These are phyloP conservation scores for Sarotherodon lohbergeri DNA, from an alignment of 2,113 vertebrate species.

Conservation along the genomic window DNA sequence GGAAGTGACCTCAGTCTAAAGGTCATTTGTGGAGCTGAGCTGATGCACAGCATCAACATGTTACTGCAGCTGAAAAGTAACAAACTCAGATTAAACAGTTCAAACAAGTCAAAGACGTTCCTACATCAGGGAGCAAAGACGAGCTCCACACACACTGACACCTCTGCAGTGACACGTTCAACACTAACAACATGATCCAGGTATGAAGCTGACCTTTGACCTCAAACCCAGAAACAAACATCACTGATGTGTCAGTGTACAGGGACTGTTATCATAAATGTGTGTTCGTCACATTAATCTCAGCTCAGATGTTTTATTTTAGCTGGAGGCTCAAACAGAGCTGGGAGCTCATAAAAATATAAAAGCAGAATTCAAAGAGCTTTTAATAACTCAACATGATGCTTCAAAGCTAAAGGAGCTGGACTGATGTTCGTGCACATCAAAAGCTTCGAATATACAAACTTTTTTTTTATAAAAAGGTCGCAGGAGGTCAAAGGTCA, in stretches of 20 bases:
- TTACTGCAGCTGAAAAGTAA: not conserved
- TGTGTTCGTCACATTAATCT: too few relatives aligned
- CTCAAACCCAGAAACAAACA: not conserved
- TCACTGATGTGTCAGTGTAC: not conserved
- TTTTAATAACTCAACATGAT: too few relatives aligned
- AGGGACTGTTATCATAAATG: too few relatives aligned
- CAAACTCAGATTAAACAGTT: not conserved
- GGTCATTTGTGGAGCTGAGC: not conserved
- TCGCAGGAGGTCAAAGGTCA: too few relatives aligned
- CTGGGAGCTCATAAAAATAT: too few relatives aligned
- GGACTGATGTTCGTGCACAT: too few relatives aligned
- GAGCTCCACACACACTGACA: not conserved
- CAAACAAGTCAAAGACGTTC: fast-evolving
- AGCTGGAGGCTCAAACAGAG: too few relatives aligned
- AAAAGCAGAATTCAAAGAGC: too few relatives aligned
- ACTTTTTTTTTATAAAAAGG: too few relatives aligned
- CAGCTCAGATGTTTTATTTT: too few relatives aligned
- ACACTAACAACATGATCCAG: not conserved
- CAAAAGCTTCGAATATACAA: too few relatives aligned
- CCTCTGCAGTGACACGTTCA: not conserved
- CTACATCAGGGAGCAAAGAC: not conserved
- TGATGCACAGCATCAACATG: not conserved
- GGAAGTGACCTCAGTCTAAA: not conserved
- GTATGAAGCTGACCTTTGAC: not conserved
- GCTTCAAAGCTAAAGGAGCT: too few relatives aligned